A percentile compares a stretch with the other conserved stretches of the same genome.
Evolutionary conservation across 2,888 invertebrate genomes (phyloP).

Genomic region (Xiphydria camelus): DNA sequence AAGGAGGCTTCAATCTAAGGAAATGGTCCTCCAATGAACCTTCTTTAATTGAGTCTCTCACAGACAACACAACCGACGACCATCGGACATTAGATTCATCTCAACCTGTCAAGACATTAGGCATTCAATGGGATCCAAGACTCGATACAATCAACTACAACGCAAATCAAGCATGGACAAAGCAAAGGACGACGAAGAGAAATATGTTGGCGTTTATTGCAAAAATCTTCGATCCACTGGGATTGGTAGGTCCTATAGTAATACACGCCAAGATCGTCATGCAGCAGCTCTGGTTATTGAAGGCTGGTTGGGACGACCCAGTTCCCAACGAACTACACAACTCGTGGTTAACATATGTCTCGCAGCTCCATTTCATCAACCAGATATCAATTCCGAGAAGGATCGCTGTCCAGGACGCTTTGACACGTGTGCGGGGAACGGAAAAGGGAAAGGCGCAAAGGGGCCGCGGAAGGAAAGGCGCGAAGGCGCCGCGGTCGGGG

Average conservation of each 20-base stretch:
- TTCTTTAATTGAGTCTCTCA: constrained; percentile 14
- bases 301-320: constrained; percentile 20
- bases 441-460: no score
- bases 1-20: constrained; percentile 39
- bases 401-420: no score
- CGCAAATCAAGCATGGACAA: not conserved
- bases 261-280: constrained; percentile 18
- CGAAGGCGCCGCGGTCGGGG: no score
- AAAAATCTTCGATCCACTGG: constrained; percentile 21
- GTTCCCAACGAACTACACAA: constrained; percentile 7
- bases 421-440: no score
- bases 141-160: constrained; percentile 13
- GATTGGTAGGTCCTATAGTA: constrained; percentile 19
- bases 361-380: no score
- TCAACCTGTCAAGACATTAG: constrained; percentile 17
- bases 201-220: constrained; percentile 17
- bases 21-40: constrained; percentile 30
- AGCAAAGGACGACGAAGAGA: constrained; percentile 16
- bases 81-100: constrained; percentile 9
- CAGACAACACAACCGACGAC: constrained; percentile 11
- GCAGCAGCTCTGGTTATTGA: constrained; percentile 20
- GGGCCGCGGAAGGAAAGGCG: no score
- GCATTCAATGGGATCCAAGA: constrained; percentile 15
- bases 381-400: no score
- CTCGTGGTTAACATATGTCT: not conserved